phyloP scores from a whole-genome alignment of 2,113 vertebrate species.

The Plestiodon gilberti region DNA sequence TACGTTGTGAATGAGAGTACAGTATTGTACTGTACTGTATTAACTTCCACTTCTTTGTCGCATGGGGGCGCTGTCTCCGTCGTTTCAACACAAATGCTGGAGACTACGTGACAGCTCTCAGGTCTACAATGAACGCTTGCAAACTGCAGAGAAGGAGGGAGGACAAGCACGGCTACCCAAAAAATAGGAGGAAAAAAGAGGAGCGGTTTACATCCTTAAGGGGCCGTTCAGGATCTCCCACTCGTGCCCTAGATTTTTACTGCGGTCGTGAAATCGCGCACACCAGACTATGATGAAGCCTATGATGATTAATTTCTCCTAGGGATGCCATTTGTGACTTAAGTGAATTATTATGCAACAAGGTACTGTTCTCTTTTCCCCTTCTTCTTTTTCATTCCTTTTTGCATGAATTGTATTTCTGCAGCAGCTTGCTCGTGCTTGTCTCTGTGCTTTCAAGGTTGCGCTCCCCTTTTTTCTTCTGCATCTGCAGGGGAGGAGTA shows the following conservation, averaged over 20 bases:
- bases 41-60: neutral
- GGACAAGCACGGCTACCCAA: neutral
- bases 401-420: neutral
- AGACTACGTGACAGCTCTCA: conserved; percentile 56
- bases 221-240: neutral
- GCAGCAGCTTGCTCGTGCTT: neutral
- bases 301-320: neutral
- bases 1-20: too few relatives aligned
- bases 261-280: too few relatives aligned
- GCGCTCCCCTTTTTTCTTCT: neutral
- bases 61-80: neutral
- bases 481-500: neutral
- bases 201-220: neutral
- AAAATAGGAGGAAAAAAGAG: neutral
- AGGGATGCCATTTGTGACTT: neutral
- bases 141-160: conserved; percentile 27
- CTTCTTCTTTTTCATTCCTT: neutral
- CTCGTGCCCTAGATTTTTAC: neutral
- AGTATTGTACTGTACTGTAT: neutral
- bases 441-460: neutral
- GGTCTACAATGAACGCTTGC: conserved; percentile 61
- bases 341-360: neutral
- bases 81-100: neutral
- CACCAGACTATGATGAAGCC: too few relatives aligned
- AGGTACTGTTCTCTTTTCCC: conserved; percentile 20